Conservation (phyloP, 2,797 vertebrate species). For the Lutjanus campechanus region DNA sequence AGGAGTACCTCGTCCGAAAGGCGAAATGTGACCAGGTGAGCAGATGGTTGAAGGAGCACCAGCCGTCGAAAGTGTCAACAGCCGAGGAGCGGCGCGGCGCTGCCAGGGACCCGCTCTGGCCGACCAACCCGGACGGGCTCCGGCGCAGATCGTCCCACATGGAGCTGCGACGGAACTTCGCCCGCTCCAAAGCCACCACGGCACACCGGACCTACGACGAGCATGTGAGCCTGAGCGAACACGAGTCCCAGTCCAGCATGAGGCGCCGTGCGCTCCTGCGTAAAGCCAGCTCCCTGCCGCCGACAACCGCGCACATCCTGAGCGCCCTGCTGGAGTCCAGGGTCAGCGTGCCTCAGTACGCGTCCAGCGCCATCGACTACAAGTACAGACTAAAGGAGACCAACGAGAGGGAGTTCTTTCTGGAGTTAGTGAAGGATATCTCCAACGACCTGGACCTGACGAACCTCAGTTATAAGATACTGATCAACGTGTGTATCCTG, state of each 20-base stretch:
- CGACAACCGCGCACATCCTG: conserved; percentile 88
- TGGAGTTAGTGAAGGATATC: conserved; percentile 89
- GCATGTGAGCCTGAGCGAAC: conserved; percentile 81
- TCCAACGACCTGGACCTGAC: conserved; percentile 88
- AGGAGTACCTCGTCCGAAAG: conserved; percentile 86
- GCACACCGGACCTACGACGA: conserved; percentile 88
- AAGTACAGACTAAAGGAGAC: conserved; percentile 87
- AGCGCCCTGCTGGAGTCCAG: conserved; percentile 88
- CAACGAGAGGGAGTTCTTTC: conserved; percentile 88
- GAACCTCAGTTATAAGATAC: conserved; percentile 88
- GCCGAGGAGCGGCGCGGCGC: conserved; percentile 76
- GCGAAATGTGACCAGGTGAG: conserved; percentile 83
- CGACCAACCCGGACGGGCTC: conserved; percentile 78
- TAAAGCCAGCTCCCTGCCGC: conserved; percentile 89
- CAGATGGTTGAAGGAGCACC: conserved; percentile 84
- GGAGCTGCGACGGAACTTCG: conserved; percentile 88
- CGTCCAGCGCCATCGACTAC: conserved; percentile 87
- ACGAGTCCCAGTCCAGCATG: conserved; percentile 85
- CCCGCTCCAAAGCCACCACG: conserved; percentile 86
- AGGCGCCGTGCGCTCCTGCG: conserved; percentile 87
- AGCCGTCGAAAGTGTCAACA: conserved; percentile 72
- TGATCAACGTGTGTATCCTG: conserved; percentile 89
- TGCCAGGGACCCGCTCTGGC: conserved; percentile 74
- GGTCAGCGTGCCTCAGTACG: conserved; percentile 87
- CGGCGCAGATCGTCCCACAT: conserved; percentile 87